These are phyloP conservation scores for Sigmodon hispidus DNA, from an alignment of 2,113 vertebrate species.

Conservation along the genomic window DNA sequence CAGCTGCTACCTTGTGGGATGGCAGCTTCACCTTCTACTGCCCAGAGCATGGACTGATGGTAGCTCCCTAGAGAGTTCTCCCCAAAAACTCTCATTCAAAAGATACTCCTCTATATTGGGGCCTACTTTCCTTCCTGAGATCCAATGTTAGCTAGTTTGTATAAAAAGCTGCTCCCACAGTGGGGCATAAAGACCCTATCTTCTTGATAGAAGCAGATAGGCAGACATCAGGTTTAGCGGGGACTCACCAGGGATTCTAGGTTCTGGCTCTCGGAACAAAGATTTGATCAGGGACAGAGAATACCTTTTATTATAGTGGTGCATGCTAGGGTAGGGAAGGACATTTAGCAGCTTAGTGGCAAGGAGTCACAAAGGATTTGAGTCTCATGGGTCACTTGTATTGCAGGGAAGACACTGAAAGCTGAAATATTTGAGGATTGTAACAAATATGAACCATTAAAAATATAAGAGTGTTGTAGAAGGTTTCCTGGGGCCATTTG, in stretches of 20 bases:
- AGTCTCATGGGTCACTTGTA: background rate
- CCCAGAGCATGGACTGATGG: background rate
- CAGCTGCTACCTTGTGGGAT: background rate
- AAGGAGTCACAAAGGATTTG: background rate
- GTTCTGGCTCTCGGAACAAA: background rate
- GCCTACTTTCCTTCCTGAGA: background rate
- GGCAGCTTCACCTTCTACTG: background rate
- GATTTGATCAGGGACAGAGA: background rate
- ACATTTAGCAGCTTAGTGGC: background rate
- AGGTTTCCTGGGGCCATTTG: too few species aligned
- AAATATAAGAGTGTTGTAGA: background rate
- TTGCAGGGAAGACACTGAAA: background rate
- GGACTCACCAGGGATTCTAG: background rate
- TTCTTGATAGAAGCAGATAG: background rate
- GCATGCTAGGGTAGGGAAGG: background rate
- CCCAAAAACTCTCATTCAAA: background rate
- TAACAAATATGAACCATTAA: fast-evolving
- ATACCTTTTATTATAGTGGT: background rate
- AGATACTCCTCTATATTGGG: background rate
- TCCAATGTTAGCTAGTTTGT: background rate
- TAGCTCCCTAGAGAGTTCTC: background rate
- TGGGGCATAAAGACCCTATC: background rate
- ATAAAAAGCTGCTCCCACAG: background rate
- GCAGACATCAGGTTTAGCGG: background rate
- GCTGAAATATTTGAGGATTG: background rate